These are phyloP conservation scores for Platorchestia sp. DNA, from an alignment of 1,140 invertebrate species.

Conservation along the genomic window DNA sequence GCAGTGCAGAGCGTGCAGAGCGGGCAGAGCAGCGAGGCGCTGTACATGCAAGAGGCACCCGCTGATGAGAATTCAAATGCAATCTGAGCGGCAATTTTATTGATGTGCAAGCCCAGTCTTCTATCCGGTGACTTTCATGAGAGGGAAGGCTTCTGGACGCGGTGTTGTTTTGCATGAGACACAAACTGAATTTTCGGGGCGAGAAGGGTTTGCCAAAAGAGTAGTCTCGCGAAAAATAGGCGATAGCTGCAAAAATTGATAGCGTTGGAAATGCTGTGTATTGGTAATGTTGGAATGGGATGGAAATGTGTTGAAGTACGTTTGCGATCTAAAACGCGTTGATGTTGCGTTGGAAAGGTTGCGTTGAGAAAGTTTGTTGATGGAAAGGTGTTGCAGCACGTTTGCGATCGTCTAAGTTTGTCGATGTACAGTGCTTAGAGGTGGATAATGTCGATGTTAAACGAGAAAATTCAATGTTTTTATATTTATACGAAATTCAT, in stretches of 20 bases:
- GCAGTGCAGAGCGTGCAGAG: no score
- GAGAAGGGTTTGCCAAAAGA: background rate
- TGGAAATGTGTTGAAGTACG: background rate
- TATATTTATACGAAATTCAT: no score
- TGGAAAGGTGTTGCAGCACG: no score
- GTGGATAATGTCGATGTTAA: no score
- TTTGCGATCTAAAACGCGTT: no score
- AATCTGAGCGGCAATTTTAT: conserved; percentile 42
- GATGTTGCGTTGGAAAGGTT: no score
- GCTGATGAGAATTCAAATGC: conserved; percentile 37
- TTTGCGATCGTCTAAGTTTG: no score
- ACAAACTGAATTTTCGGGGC: background rate
- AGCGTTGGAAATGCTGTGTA: background rate
- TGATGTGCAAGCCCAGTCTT: conserved; percentile 31
- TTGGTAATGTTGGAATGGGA: background rate
- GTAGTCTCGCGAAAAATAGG: background rate
- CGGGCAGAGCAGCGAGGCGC: no score
- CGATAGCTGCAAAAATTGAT: background rate
- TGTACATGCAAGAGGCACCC: background rate
- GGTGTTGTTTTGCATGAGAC: conserved; percentile 37
- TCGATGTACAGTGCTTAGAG: no score
- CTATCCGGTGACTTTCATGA: background rate
- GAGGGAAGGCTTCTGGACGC: background rate
- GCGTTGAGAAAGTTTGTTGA: no score
- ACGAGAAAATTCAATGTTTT: no score